Conservation (phyloP, 2,113 vertebrate species). For the Gallinago jamesoni region DNA sequence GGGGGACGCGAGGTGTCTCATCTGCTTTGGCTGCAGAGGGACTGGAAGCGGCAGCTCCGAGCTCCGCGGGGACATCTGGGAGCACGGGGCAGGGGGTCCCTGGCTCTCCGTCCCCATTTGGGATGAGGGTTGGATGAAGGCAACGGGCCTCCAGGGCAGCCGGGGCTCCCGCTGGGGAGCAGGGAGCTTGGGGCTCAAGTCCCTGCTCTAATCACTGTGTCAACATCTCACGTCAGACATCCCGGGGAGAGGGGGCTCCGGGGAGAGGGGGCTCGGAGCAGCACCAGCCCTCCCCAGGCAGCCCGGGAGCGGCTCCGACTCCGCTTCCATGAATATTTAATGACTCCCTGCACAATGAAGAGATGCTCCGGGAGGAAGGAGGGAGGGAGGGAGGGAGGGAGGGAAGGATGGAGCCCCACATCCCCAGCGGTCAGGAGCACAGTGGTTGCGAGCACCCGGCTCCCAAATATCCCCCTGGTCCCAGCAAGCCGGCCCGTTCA, state of each 20-base stretch:
- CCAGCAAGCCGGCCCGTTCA: background rate
- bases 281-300: background rate
- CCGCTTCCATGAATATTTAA: constrained; percentile 50
- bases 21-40: background rate
- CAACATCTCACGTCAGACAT: background rate
- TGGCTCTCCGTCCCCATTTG: accelerated
- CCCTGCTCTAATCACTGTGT: constrained; percentile 18
- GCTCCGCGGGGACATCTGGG: accelerated
- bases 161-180: background rate
- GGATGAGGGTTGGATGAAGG: background rate
- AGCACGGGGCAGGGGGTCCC: background rate
- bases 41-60: background rate
- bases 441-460: background rate
- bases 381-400: no score
- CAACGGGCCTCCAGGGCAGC: background rate
- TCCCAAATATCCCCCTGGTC: background rate
- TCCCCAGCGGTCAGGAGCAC: background rate
- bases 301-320: accelerated
- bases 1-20: background rate
- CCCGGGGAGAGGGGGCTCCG: accelerated
- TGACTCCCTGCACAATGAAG: background rate
- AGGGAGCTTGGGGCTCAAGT: background rate
- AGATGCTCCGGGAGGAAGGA: background rate
- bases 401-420: background rate
- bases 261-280: background rate